Conservation (phyloP, 2,797 vertebrate species). For the Limnodromus scolopaceus region DNA sequence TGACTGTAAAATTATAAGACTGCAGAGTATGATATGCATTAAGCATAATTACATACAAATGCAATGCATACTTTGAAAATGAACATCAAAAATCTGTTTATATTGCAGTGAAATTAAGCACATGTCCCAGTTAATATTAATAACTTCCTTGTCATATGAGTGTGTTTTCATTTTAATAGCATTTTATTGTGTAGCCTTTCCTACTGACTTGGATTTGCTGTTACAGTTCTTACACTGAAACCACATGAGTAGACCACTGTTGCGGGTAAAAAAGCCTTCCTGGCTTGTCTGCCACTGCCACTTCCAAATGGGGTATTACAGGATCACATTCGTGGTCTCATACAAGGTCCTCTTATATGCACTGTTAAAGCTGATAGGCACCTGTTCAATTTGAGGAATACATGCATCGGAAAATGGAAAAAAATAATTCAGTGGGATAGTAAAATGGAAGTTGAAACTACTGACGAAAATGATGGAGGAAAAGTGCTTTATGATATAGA, state of each 20-base stretch:
- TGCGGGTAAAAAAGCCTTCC: background rate
- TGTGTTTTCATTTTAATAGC: constrained; percentile 7
- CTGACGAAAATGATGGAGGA: background rate
- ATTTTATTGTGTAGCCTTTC: constrained; percentile 1
- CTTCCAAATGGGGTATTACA: background rate
- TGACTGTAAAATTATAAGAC: constrained; percentile 17
- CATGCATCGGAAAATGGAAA: background rate
- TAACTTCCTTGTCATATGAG: background rate
- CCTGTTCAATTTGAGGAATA: background rate
- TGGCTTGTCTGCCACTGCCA: background rate
- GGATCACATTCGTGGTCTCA: background rate
- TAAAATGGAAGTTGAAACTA: background rate
- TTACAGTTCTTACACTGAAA: background rate
- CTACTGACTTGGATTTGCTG: background rate
- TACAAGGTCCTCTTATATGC: background rate
- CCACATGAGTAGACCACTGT: background rate
- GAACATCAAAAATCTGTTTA: constrained; percentile 60
- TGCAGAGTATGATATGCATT: constrained; percentile 17
- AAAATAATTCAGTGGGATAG: background rate
- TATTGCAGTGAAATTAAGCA: constrained; percentile 59
- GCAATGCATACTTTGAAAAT: constrained; percentile 54
- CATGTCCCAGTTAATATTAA: constrained; percentile 53
- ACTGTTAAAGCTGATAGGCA: background rate
- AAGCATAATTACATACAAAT: constrained; percentile 61
- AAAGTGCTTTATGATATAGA: background rate